Evolutionary conservation across 2,113 vertebrate species (phyloP).

Genomic region (Dicaeum eximium): DNA sequence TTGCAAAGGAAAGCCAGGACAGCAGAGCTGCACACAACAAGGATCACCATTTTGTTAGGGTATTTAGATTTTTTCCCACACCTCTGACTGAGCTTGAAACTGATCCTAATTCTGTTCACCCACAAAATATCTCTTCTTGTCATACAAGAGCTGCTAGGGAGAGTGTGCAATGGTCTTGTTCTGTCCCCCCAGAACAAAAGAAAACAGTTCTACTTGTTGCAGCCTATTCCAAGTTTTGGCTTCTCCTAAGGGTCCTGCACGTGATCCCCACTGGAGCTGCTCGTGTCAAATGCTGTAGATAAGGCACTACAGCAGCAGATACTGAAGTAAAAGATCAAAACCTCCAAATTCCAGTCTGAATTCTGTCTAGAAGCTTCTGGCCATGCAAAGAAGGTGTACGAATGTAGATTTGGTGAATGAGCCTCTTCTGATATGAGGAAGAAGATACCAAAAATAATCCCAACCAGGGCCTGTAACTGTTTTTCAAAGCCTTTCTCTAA

Average conservation of each 20-base stretch:
- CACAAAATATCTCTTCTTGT: background rate
- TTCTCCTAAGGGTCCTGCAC: background rate
- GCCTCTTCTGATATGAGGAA: background rate
- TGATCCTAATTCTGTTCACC: background rate
- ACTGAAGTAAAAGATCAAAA: background rate
- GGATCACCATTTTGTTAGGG: background rate
- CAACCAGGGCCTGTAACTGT: background rate
- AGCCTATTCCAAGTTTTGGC: background rate
- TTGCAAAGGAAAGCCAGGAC: background rate
- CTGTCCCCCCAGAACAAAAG: rapidly evolving
- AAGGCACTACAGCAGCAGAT: background rate
- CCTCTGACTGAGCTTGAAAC: background rate
- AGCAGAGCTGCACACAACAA: background rate
- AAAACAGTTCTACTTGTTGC: background rate
- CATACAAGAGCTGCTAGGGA: background rate
- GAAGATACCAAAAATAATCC: background rate
- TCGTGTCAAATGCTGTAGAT: background rate
- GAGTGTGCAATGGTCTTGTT: background rate
- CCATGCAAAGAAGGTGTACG: background rate
- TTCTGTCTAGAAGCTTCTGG: background rate
- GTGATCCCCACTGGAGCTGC: background rate
- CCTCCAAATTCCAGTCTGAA: background rate
- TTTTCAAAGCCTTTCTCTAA: background rate
- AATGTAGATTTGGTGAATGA: rapidly evolving
- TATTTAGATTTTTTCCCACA: background rate